Evolutionary conservation across 2,797 vertebrate species (phyloP).

Genomic region (Mormyrus proboscirostris): DNA sequence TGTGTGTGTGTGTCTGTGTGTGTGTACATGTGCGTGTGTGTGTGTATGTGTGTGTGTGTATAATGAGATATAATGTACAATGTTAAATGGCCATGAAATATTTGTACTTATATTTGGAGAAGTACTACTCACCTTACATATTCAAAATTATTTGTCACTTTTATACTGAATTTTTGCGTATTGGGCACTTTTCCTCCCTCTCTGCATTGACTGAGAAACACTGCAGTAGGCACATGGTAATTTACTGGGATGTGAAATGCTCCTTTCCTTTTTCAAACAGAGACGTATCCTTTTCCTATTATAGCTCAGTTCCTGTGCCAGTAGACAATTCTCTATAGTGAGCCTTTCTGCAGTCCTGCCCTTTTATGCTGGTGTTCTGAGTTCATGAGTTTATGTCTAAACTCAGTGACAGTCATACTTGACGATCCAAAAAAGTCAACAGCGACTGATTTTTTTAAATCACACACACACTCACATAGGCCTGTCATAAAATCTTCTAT

Average conservation of each 20-base stretch:
- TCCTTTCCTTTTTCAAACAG: slow-evolving; percentile 65
- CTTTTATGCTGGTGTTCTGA: not conserved
- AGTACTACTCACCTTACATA: not conserved
- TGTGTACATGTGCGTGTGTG: too few relatives aligned
- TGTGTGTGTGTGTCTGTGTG: too few relatives aligned
- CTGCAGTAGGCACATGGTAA: slow-evolving; percentile 41
- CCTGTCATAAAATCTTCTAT: not conserved
- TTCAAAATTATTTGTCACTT: not conserved
- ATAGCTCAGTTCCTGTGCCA: slow-evolving; percentile 25
- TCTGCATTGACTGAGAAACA: slow-evolving; percentile 37
- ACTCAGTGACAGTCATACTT: not conserved
- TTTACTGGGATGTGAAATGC: slow-evolving; percentile 68
- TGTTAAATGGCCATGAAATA: not conserved
- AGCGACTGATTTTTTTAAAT: not conserved
- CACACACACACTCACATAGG: not conserved
- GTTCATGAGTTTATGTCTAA: not conserved
- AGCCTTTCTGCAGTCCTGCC: not conserved
- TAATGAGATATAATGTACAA: not conserved
- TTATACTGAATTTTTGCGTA: not conserved
- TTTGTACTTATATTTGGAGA: not conserved
- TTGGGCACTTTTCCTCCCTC: not conserved
- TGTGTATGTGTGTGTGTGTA: too few relatives aligned
- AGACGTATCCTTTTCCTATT: slow-evolving; percentile 66
- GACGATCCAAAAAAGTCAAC: not conserved
- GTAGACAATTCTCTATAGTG: slow-evolving; percentile 4